Evolutionary conservation across 1,140 invertebrate genomes (phyloP), one percentile per base, ranked within the genome.

Genomic region (Gerris buenoi): DNA sequence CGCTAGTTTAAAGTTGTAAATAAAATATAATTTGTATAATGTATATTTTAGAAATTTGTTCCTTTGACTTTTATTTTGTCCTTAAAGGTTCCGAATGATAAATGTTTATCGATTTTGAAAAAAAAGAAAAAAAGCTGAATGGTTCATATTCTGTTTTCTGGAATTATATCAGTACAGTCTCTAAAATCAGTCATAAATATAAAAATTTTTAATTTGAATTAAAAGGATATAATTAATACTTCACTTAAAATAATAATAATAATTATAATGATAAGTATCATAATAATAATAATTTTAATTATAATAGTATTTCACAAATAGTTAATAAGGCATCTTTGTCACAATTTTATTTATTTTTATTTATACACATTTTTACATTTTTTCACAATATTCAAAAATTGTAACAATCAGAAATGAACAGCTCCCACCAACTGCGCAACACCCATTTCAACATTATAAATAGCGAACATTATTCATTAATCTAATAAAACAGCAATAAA

Each of bases 271-370:
- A n/a, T n/a, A n/a, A n/a, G n/a, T n/a, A n/a, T n/a, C n/a, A n/a
- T n/a, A n/a, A n/a, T n/a, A n/a, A n/a, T n/a, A n/a, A n/a, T n/a
- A n/a, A n/a, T n/a, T n/a, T n/a, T n/a, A n/a, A n/a, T n/a, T n/a
- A n/a, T n/a, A n/a, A n/a, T n/a, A n/a, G n/a, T n/a, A 72, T 70
- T 68, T 72, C 72, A 73, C 72, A 72, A 73, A 72, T 68, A 71
- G 68, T 71, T 46, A 68, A 72, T 73, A 73, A 73, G 73, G 73
- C 73, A 73, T 71, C 73, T 71, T 71, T 67, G 67, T 71, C 70
- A 69, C 68, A 65, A 65, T 29, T 56, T 62, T 67, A 46, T 69
- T 22, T 13, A 15, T 25, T 60, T 3, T 60, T 60, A 13, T 13
- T 14, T 15, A 60, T 25, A 60, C 58, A 60, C 5, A 71, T 72